phyloP scores from a whole-genome alignment of 1,140 invertebrate species.

The Spodoptera litura region DNA sequence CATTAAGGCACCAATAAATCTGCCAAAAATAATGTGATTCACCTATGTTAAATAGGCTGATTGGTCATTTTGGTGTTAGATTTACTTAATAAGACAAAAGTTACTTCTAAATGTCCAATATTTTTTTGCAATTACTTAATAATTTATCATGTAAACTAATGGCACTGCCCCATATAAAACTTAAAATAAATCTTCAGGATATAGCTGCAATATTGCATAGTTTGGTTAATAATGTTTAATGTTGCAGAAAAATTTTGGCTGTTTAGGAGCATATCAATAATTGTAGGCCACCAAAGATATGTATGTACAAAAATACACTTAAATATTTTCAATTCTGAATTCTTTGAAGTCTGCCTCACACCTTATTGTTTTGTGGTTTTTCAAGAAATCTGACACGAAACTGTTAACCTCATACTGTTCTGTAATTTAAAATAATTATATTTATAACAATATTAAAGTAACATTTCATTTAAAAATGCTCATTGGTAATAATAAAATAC shows the following conservation, averaged over 20 bases:
- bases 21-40: too few relatives aligned
- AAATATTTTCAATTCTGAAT: constrained; percentile 76
- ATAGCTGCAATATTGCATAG: not conserved
- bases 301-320: not conserved
- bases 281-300: not conserved
- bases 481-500: constrained; percentile 61
- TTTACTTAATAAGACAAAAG: too few relatives aligned
- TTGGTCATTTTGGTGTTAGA: too few relatives aligned
- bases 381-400: constrained; percentile 80
- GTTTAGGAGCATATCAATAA: too few relatives aligned
- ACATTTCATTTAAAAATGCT: not conserved
- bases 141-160: too few relatives aligned
- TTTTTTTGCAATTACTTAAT: too few relatives aligned
- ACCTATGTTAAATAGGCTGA: too few relatives aligned
- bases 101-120: too few relatives aligned
- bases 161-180: too few relatives aligned
- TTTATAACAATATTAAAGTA: not conserved
- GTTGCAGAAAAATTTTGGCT: too few relatives aligned
- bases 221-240: not conserved
- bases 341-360: constrained; percentile 82
- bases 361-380: constrained; percentile 77
- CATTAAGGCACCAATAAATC: too few relatives aligned
- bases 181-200: too few relatives aligned
- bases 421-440: constrained; percentile 63
- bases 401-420: constrained; percentile 82